Base-by-base conservation (phyloP, 2,113 vertebrate genomes). In the Silurus glanis region DNA sequence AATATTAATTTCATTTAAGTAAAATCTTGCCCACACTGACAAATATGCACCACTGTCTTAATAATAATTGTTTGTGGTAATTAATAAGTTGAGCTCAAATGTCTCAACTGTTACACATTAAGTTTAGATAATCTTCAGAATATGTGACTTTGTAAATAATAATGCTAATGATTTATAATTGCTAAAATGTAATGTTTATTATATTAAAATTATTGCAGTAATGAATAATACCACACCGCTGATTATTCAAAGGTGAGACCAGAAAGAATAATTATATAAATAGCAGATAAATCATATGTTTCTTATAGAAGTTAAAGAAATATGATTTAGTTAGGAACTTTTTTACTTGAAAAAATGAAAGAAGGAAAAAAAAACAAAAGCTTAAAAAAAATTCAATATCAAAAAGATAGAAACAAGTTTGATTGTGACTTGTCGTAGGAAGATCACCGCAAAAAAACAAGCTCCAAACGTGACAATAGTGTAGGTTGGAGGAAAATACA, bases 361-460 rank as follows among this genome's bases (percentile, higher is more conserved):
- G n/a, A n/a, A n/a, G 1, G 8, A 69, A 69, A 37, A 37, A 37
- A 37, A 2, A 37, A 37, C 28, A 37, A 37, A 37, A 37, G 37
- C 37, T 12, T 5, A 53, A 51, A 28, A 61, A 61, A 83, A 28
- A 14, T 5, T 58, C 28, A 61, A 61, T 84, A 84, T 45, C 58
- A 53, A 83, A 83, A 83, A 61, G 67, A 23, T 21, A 84, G 67
- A 47, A 47, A 23, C 37, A 74, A n/a, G 49, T 58, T 47, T 74
- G 21, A 61, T 62, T 81, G 2, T 61, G 19, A 62, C 19, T 37
- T 45, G 0, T 76, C 4, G 49, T 45, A 21, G 55, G 37, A 59
- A 21, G 37, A 61, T 59, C 55, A 84, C 37, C 10, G 3, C 10
- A 5, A 72, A 25, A 58, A 47, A 47, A 37, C 2, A 45, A 45